Evolutionary conservation across 2,113 vertebrate species (phyloP).

Genomic region (Picathartes gymnocephalus): DNA sequence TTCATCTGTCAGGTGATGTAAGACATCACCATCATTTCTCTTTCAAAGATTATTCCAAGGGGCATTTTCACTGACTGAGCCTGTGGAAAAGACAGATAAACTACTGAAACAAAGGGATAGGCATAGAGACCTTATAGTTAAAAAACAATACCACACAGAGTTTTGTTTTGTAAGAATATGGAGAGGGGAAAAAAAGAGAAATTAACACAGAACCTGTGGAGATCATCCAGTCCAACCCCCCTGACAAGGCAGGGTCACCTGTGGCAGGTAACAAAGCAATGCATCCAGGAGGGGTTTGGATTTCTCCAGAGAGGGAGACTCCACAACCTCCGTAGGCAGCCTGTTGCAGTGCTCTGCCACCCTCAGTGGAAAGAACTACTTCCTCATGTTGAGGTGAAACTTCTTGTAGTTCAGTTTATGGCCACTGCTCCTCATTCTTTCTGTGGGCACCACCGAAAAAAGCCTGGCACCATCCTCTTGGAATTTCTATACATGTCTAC

Average conservation of each 20-base stretch:
- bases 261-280: background rate
- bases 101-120: background rate
- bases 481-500: too few species aligned
- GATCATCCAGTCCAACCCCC: background rate
- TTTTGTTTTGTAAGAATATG: background rate
- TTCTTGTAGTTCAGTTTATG: background rate
- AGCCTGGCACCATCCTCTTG: background rate
- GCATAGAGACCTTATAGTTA: background rate
- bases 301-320: background rate
- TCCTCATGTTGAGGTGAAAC: background rate
- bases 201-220: background rate
- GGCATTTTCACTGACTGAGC: background rate
- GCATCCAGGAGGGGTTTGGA: background rate
- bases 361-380: background rate
- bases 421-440: background rate
- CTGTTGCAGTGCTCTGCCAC: background rate
- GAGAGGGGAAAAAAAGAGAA: background rate
- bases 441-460: background rate
- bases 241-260: background rate
- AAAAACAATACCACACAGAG: background rate
- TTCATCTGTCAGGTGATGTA: background rate
- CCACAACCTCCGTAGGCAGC: background rate
- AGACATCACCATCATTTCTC: background rate
- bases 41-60: background rate
- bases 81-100: background rate